phyloP scores from a whole-genome alignment of 2,888 invertebrate genomes.

The Zygogramma bicolorata region DNA sequence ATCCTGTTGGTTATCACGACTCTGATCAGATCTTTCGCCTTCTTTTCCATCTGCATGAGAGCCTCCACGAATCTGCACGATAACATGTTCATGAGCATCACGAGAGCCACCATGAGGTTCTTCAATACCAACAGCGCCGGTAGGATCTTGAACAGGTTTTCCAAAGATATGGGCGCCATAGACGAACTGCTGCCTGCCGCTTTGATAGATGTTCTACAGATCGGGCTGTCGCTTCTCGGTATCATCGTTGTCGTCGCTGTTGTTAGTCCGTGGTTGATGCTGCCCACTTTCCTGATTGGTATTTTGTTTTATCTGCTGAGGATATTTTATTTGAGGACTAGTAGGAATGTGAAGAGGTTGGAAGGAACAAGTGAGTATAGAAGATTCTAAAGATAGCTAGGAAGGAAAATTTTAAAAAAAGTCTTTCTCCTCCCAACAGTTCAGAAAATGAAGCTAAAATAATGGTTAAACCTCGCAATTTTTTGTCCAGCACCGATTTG shows the following conservation, averaged over 20 bases:
- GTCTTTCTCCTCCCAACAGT: too few relatives aligned
- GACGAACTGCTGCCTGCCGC: conserved; percentile 69
- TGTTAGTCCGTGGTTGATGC: conserved; percentile 77
- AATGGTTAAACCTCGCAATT: too few relatives aligned
- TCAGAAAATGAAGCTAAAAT: too few relatives aligned
- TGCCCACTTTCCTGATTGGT: conserved; percentile 76
- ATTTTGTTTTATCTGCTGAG: conserved; percentile 75
- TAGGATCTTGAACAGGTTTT: conserved; percentile 76
- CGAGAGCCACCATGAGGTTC: conserved; percentile 74
- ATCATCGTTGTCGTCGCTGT: conserved; percentile 79
- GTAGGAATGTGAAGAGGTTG: conserved; percentile 79
- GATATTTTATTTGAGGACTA: conserved; percentile 78
- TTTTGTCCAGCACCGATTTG: too few relatives aligned
- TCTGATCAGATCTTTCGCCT: conserved; percentile 66
- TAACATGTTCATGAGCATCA: conserved; percentile 68
- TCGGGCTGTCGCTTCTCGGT: conserved; percentile 75
- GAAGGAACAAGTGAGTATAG: conserved; percentile 76
- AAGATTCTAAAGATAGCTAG: background rate
- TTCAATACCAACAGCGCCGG: conserved; percentile 77
- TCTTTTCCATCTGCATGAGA: conserved; percentile 70
- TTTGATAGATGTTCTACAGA: conserved; percentile 69
- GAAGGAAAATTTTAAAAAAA: background rate
- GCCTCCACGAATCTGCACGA: conserved; percentile 72
- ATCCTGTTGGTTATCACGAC: conserved; percentile 65
- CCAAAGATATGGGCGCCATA: conserved; percentile 77